Base-by-base conservation (phyloP, 2,113 vertebrate genomes). In the Amblyornis subalaris region DNA sequence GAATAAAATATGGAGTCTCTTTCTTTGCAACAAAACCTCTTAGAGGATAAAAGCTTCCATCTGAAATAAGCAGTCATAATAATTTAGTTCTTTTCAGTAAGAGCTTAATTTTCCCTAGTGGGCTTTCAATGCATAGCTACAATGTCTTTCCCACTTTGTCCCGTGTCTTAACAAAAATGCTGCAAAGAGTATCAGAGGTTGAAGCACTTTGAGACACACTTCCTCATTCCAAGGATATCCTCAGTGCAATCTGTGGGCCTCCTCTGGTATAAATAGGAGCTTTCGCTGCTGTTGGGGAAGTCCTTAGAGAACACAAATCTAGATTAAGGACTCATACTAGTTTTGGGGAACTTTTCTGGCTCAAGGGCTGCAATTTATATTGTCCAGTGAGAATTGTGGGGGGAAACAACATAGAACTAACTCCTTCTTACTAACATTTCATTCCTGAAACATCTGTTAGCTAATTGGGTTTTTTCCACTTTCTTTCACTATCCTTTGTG, bases 1-100 rank as follows among this genome's bases (percentile, higher is more conserved):
- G 91, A 96, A 93, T 88, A 73, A 94, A 97, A 96, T 76, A 31
- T 48, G 33, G 36, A 76, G 62, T 93, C 38, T 78, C 60, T 53
- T 83, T 79, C 53, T 90, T 92, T 85, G 79, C 72, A 85, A 95
- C 90, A 95, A 94, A 96, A 85, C 48, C 76, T 94, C 57, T 91
- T 88, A 82, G 48, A 75, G 58, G 25, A 94, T 95, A 87, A 97
- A 97, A 93, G 36, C 88, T 92, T 89, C 62, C 40, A 85, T 93
- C 65, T 75, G 82, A 95, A 95, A 90, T 87, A 88, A 88, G 42
- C 61, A 95, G 81, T 54, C 67, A 55, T 95, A 88, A 78, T 90
- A 75, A 72, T 94, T 95, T 85, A 79, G 72, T 75, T 78, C 78
- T 77, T 67, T 93, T 79, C 88, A 96, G 84, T 87, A 93, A 91